Base-by-base conservation (phyloP, 2,888 invertebrate genomes). In the Folsomia manolachei region DNA sequence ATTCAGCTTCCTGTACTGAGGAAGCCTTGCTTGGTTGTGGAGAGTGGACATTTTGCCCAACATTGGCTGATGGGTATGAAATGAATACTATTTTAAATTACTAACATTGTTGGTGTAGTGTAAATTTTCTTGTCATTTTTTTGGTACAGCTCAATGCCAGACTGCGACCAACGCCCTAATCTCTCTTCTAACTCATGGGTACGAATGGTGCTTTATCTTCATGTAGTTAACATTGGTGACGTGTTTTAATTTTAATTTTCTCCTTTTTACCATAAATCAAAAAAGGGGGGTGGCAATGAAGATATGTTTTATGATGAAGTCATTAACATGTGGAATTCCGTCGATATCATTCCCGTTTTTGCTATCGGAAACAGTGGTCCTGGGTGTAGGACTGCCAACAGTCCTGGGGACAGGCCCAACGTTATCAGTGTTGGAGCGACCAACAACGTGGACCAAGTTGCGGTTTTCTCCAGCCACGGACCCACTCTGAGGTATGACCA, bases 401-500 rank as follows among this genome's bases (percentile, higher is more conserved):
- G 24, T 26, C 76, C 78, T 19, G 76, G 72, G 56, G 78, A 78
- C 64, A 70, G 69, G 18, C 68, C 71, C 2, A 64, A 66, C 51
- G 66, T 75, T n/a, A 75, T 78, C 56, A 63, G 67, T 23, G 78
- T 77, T 1, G 78, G 78, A 21, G 75, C 78, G 11, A 78, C 74
- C 23, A 74, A 62, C 23, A 52, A 60, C n/a, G 62, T 68, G 21
- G 65, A 76, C 62, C 61, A 39, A 1, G 63, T 78, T 18, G 62
- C 71, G 4, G 26, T 56, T 51, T 75, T 75, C 68, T 64, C 65
- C 26, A 69, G 69, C 14, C 75, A 75, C 64, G 75, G 75, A 14
- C 75, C 75, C 4, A 25, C 70, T 14, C 39, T 39, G n/a, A 51
- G 51, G 9, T 51, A 51, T 11, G 9, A 11, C 51, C 51, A 18